A percentile compares a stretch with the other conserved stretches of the same genome.
phyloP scores from a whole-genome alignment of 2,113 vertebrate species.

The Thermophis baileyi region DNA sequence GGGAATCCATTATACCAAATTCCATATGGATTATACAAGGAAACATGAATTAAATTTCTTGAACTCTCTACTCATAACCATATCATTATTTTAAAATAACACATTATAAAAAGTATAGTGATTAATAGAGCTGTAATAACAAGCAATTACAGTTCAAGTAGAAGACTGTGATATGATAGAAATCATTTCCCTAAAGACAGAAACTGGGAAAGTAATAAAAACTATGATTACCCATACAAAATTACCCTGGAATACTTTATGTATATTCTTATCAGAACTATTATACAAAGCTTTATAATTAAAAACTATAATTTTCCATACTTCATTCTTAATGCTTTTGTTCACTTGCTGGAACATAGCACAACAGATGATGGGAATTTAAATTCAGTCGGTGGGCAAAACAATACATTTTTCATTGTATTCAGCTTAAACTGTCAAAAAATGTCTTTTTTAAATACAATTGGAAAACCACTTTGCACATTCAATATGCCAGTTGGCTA shows the following conservation, averaged over 20 bases:
- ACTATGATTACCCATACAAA: not conserved
- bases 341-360: not conserved
- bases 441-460: constrained; percentile 7
- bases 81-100: not conserved
- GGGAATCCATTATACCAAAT: not conserved
- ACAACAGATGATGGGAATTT: not conserved
- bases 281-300: constrained; percentile 32
- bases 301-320: constrained; percentile 6
- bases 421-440: not conserved
- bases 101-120: not conserved
- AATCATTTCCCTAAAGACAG: constrained; percentile 10
- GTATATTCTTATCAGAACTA: not conserved
- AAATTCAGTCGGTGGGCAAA: constrained; percentile 1
- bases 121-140: constrained; percentile 5
- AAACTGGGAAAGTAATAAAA: constrained; percentile 16
- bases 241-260: not conserved
- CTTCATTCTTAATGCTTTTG: constrained; percentile 5
- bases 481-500: not conserved
- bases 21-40: not conserved
- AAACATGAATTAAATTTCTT: not conserved
- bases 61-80: not conserved
- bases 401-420: not conserved
- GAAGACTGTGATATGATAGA: constrained; percentile 3
- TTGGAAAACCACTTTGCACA: constrained; percentile 14
- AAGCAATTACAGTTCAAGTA: constrained; percentile 4